Conservation (phyloP, 2,113 vertebrate genomes). For the Seriola dumerili region DNA sequence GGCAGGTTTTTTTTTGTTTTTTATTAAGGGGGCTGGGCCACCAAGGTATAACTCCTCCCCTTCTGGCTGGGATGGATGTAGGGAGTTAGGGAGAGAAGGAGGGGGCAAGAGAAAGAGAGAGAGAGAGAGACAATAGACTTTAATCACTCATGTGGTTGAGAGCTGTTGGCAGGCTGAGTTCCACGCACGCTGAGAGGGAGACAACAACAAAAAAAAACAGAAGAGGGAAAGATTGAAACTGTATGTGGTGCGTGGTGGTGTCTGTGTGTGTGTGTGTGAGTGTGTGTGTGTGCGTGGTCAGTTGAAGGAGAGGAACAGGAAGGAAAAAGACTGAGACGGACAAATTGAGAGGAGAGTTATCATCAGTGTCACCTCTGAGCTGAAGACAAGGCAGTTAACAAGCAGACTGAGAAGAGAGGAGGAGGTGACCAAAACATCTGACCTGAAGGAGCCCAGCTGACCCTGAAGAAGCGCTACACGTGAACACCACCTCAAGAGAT, state of each 20-base stretch:
- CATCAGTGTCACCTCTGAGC: constrained; percentile 35
- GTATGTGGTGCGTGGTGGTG: not conserved
- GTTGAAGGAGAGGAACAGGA: constrained; percentile 1
- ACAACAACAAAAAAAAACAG: not conserved
- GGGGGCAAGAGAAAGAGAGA: constrained; percentile 38
- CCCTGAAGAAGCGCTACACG: not conserved
- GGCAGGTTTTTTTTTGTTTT: constrained; percentile 22
- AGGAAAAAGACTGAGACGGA: constrained; percentile 39
- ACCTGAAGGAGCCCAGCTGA: not conserved
- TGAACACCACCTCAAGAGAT: not conserved
- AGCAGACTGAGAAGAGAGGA: constrained; percentile 24
- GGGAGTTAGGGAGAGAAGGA: constrained; percentile 44
- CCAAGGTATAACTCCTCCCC: constrained; percentile 57
- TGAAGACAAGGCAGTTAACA: constrained; percentile 9
- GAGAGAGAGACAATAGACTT: constrained; percentile 80
- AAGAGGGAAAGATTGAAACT: constrained; percentile 10
- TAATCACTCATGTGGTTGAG: constrained; percentile 80
- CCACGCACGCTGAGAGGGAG: constrained; percentile 27
- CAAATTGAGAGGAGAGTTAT: constrained; percentile 27
- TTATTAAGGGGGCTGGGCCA: constrained; percentile 37
- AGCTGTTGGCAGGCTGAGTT: constrained; percentile 64
- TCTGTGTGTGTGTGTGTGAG: too few relatives aligned
- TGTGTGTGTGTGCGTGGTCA: not conserved
- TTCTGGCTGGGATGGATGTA: constrained; percentile 59
- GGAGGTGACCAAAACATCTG: constrained; percentile 21